phyloP scores from a whole-genome alignment of 2,797 vertebrate species.

The Nannoperca obscura region DNA sequence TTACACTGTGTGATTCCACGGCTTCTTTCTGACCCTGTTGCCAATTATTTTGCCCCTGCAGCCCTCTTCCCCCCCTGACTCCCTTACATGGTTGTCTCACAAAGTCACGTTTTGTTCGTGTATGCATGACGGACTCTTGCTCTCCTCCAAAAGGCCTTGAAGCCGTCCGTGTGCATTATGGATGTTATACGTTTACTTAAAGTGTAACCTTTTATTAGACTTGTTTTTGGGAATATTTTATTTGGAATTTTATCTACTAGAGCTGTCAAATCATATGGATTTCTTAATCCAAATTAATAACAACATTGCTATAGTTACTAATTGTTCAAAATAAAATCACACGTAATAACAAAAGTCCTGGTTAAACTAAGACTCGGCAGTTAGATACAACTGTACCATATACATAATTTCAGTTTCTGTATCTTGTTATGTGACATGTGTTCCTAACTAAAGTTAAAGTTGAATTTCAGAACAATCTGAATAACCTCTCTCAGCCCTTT shows the following conservation, averaged over 20 bases:
- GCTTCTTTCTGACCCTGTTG: conserved; percentile 66
- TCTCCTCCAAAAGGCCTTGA: conserved; percentile 73
- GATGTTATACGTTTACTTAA: conserved; percentile 68
- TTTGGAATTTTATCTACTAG: conserved; percentile 75
- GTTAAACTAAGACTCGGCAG: not conserved
- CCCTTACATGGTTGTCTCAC: conserved; percentile 78
- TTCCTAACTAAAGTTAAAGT: not conserved
- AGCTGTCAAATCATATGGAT: conserved; percentile 59
- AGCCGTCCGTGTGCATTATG: conserved; percentile 72
- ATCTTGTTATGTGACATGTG: not conserved
- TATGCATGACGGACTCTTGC: conserved; percentile 88
- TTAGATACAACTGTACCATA: not conserved
- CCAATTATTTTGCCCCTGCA: conserved; percentile 36
- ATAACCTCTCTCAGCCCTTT: not conserved
- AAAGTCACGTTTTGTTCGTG: conserved; percentile 83
- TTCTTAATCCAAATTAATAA: not conserved
- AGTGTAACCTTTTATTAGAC: conserved; percentile 34
- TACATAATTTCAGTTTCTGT: not conserved
- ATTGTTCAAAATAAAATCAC: not conserved
- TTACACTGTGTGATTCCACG: conserved; percentile 37
- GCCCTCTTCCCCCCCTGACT: conserved; percentile 29
- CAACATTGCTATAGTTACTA: not conserved
- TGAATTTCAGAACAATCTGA: not conserved
- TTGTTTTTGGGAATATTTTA: not conserved
- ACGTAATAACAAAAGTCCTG: not conserved